A percentile compares a stretch with the other conserved stretches of the same genome.
phyloP scores from a whole-genome alignment of 2,888 invertebrate genomes.

The Parnassius glacialis region DNA sequence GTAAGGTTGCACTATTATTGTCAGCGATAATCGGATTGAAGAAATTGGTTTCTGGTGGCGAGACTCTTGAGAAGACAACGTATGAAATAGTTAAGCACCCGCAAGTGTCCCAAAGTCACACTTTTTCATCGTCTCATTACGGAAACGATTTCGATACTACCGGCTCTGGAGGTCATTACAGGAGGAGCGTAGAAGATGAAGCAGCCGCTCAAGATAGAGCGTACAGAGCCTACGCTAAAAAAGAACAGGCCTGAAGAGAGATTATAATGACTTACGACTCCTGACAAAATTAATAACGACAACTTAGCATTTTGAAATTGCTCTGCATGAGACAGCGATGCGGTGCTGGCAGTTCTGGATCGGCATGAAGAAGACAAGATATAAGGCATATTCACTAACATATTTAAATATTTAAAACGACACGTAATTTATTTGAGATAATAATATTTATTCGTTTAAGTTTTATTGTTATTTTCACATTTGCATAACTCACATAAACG shows the following conservation, averaged over 20 bases:
- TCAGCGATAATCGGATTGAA: constrained; percentile 90
- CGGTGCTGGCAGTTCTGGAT: constrained; percentile 45
- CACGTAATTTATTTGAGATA: constrained; percentile 37
- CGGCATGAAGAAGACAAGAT: constrained; percentile 44
- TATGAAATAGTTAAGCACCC: constrained; percentile 93
- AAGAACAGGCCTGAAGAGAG: constrained; percentile 47
- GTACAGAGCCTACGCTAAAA: constrained; percentile 77
- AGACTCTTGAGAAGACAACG: constrained; percentile 88
- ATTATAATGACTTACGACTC: constrained; percentile 60
- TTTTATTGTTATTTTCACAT: constrained; percentile 12
- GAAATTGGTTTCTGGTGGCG: constrained; percentile 85
- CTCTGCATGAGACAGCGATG: constrained; percentile 29
- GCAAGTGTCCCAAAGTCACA: constrained; percentile 88
- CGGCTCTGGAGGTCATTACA: constrained; percentile 82
- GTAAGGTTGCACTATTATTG: constrained; percentile 90
- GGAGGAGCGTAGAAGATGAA: constrained; percentile 80
- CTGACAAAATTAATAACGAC: constrained; percentile 59
- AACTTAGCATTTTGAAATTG: constrained; percentile 39
- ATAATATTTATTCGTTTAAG: constrained; percentile 24
- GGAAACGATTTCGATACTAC: constrained; percentile 82
- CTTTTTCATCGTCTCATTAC: constrained; percentile 86
- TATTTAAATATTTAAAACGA: constrained; percentile 36
- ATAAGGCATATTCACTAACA: constrained; percentile 36
- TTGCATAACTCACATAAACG: constrained; percentile 20
- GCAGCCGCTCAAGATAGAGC: constrained; percentile 83